Base-by-base conservation (phyloP, 2,113 vertebrate species). In the Cyprinodon brontotheroides region DNA sequence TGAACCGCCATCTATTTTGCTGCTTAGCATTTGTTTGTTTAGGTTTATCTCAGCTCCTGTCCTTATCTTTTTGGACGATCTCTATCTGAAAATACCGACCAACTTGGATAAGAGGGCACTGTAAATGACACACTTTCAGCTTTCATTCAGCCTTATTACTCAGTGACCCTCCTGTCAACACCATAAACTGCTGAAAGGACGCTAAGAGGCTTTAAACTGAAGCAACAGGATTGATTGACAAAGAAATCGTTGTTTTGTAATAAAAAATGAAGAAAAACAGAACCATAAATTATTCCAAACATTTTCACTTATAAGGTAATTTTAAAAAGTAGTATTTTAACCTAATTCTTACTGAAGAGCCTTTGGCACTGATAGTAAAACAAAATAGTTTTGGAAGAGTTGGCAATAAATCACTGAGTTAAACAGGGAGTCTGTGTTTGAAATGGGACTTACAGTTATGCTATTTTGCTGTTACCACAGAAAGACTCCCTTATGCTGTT, bases 111-210 rank as follows among this genome's bases (percentile, higher is more conserved):
- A 72, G 71, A 79, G 37, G 38, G 77, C 77, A 37, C 77, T 77
- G 72, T 85, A 67, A 79, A 86, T 53, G 76, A 67, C 83, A 68
- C 61, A 82, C 86, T 83, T 75, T 75, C 81, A 80, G 63, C 69
- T 45, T 85, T 85, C 80, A 86, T 63, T 11, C n/a, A 66, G 3
- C 57, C 43, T 57, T 36, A 12, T 72, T 37, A 41, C 66, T 20
- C 48, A 10, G 61, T 37, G 75, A 70, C 59, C 40, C 40, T 9
- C 41, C 36, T 50, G 62, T 63, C 20, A 22, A 43, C 66, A 65
- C 50, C 22, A 47, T 15, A 72, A 65, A 20, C 6, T 66, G n/a
- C 57, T 38, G 36, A 79, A 71, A 17, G n/a, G 37, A 12, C 9
- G 11, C 70, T 63, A 39, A 74, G 74, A 68, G 76, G 63, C 60